Conservation (phyloP, 2,113 vertebrate species). For the Hydrochoerus hydrochaeris region DNA sequence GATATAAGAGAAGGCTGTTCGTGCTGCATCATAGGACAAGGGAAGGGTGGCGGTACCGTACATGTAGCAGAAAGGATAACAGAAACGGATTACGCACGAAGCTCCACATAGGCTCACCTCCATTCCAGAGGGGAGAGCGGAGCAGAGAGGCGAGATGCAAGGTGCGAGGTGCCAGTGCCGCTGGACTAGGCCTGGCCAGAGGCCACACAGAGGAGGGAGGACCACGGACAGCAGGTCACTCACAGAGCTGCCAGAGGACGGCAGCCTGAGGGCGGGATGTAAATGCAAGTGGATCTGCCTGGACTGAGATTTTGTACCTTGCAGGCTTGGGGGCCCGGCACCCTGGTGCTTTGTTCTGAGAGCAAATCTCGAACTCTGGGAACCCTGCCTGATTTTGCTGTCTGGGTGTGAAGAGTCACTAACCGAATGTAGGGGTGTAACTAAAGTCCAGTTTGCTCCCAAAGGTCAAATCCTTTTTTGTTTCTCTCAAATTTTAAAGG, state of each 20-base stretch:
- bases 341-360: slow-evolving; percentile 90
- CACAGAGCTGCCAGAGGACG: slow-evolving; percentile 84
- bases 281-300: slow-evolving; percentile 91
- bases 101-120: not conserved
- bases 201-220: too few species aligned
- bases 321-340: slow-evolving; percentile 79
- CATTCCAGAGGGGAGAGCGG: not conserved
- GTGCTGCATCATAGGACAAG: not conserved
- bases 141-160: too few species aligned
- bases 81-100: not conserved
- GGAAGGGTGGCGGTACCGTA: not conserved
- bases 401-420: not conserved
- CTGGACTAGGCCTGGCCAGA: not conserved
- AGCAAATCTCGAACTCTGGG: slow-evolving; percentile 65
- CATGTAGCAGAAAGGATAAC: not conserved
- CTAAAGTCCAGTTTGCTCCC: not conserved
- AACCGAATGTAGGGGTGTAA: not conserved
- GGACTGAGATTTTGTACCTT: slow-evolving; percentile 89
- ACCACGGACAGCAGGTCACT: not conserved
- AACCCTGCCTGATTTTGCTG: not conserved
- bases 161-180: rapidly evolving
- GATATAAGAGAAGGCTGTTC: not conserved
- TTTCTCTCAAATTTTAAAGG: not conserved
- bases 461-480: not conserved
- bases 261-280: slow-evolving; percentile 92